Evolutionary conservation across 2,888 invertebrate genomes (phyloP).

Genomic region (Ctenicera cuprea): DNA sequence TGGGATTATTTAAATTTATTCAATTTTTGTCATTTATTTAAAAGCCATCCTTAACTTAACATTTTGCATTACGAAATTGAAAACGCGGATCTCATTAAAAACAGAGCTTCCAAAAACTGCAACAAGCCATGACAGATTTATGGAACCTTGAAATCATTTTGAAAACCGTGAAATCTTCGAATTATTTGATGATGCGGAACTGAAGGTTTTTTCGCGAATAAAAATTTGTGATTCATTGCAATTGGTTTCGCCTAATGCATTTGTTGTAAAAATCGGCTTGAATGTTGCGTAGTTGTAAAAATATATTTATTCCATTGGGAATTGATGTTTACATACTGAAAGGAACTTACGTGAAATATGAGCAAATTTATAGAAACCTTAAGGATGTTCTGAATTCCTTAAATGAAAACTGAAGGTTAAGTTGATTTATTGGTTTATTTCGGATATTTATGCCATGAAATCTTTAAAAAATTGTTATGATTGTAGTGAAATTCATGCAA

Average conservation of each 20-base stretch:
- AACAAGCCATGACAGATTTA: neutral
- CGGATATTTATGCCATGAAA: neutral
- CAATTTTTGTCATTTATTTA: too few relatives aligned
- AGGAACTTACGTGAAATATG: neutral
- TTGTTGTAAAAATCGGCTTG: too few relatives aligned
- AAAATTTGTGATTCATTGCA: neutral
- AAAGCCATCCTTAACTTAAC: too few relatives aligned
- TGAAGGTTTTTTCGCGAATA: neutral
- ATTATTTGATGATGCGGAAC: conserved; percentile 3
- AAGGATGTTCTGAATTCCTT: neutral
- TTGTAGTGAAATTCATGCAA: too few relatives aligned
- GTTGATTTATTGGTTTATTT: conserved; percentile 1
- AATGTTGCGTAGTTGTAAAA: too few relatives aligned
- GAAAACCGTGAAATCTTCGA: neutral
- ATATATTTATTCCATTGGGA: too few relatives aligned
- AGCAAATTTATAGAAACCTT: neutral
- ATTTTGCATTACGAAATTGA: too few relatives aligned
- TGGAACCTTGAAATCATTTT: neutral
- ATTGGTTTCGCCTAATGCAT: neutral
- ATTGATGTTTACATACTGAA: neutral
- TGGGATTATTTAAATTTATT: too few relatives aligned
- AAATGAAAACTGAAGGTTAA: neutral
- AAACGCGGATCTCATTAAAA: too few relatives aligned
- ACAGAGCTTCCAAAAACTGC: neutral
- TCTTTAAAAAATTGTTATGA: too few relatives aligned